Percentiles rank a stretch among this genome's conserved stretches.
These are phyloP conservation scores for Eupristina koningsbergeri DNA, from an alignment of 1,140 invertebrate species.

Conservation along the genomic window DNA sequence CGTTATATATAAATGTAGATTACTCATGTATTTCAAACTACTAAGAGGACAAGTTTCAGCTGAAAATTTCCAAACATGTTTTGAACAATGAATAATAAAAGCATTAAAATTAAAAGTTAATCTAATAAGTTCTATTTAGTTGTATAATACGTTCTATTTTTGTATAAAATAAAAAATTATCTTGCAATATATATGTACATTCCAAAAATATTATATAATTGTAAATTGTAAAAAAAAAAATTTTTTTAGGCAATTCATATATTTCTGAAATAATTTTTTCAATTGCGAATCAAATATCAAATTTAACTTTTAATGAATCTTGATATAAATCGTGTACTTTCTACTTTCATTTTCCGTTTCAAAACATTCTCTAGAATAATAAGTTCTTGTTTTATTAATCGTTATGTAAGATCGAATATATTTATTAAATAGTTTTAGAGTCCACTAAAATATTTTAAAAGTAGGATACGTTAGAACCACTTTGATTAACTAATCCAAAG, in stretches of 20 bases:
- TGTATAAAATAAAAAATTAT: no score
- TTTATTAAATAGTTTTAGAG: slow-evolving; percentile 4
- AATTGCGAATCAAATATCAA: slow-evolving; percentile 6
- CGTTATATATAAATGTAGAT: no score
- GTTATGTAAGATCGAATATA: slow-evolving; percentile 3
- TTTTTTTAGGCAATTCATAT: not conserved
- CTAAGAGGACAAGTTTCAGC: not conserved
- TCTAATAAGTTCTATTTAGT: not conserved
- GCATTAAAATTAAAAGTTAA: not conserved
- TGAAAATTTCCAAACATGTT: not conserved
- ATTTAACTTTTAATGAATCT: not conserved
- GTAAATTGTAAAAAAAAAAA: no score
- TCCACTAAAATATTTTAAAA: not conserved
- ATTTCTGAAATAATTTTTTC: not conserved
- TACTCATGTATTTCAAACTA: not conserved
- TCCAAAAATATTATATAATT: not conserved
- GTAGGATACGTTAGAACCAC: not conserved
- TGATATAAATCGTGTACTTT: slow-evolving; percentile 24
- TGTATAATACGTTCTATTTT: slow-evolving; percentile 2
- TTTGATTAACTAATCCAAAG: not conserved
- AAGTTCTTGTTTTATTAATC: slow-evolving; percentile 14
- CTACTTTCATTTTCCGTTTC: slow-evolving; percentile 37
- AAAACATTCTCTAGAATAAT: not conserved
- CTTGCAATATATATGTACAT: not conserved
- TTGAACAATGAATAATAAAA: not conserved